phyloP scores from a whole-genome alignment of 2,797 vertebrate genomes.

The Tenualosa thibaudeaui region DNA sequence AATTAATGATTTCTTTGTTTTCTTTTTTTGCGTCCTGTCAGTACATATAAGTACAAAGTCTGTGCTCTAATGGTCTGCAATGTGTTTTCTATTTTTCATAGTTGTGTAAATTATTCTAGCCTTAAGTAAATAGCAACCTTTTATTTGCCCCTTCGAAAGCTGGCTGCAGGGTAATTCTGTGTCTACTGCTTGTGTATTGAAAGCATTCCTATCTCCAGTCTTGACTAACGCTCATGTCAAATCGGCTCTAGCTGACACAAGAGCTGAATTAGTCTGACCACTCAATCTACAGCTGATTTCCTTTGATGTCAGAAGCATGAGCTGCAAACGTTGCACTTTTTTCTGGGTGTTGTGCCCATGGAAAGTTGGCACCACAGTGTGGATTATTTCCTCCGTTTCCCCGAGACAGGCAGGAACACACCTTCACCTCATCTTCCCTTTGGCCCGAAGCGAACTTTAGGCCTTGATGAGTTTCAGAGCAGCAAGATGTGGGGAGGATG shows the following conservation, averaged over 20 bases:
- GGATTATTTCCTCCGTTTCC: constrained; percentile 27
- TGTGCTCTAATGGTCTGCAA: not conserved
- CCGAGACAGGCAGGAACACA: constrained; percentile 11
- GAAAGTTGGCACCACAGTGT: constrained; percentile 34
- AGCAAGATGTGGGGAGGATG: not conserved
- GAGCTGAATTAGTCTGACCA: not conserved
- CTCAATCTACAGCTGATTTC: not conserved
- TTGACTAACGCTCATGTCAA: not conserved
- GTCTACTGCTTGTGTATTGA: not conserved
- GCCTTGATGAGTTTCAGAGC: not conserved
- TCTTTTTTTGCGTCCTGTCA: not conserved
- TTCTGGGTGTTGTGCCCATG: not conserved
- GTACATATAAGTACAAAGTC: not conserved
- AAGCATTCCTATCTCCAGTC: not conserved
- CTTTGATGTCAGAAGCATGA: constrained; percentile 16
- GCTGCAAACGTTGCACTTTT: not conserved
- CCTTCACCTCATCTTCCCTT: constrained; percentile 36
- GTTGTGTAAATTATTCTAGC: not conserved
- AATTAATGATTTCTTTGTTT: not conserved
- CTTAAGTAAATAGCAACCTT: not conserved
- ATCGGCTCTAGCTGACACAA: not conserved
- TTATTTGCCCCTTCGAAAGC: not conserved
- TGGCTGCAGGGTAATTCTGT: not conserved
- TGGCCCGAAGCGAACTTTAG: not conserved
- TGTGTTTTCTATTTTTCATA: not conserved